phyloP scores from a whole-genome alignment of 2,888 invertebrate genomes.

The Octodonta nipae region DNA sequence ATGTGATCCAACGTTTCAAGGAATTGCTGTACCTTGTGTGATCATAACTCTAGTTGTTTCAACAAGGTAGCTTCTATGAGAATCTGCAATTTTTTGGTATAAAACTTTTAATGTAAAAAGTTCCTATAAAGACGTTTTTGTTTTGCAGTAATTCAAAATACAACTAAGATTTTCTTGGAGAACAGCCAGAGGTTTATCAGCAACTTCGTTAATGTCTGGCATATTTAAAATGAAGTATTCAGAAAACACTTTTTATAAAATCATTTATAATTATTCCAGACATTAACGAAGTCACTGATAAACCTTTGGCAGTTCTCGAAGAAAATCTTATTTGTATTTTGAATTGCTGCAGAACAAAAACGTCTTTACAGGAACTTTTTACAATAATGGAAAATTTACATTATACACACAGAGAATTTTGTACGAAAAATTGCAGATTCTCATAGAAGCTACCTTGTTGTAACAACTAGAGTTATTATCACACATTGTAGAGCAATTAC shows the following conservation, averaged over 20 bases:
- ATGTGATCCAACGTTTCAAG: conserved; percentile 77
- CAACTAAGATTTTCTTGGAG: too few species aligned
- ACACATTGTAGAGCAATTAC: conserved; percentile 71
- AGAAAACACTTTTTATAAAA: too few species aligned
- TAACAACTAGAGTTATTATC: conserved; percentile 71
- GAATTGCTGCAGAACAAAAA: conserved; percentile 8
- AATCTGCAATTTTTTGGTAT: conserved; percentile 72
- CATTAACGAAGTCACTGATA: too few species aligned
- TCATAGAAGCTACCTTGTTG: too few species aligned
- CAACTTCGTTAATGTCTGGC: too few species aligned
- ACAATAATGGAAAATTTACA: conserved; percentile 92
- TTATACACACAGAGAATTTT: conserved; percentile 29
- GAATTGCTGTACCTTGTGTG: conserved; percentile 74
- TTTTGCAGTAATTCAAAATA: conserved; percentile 10
- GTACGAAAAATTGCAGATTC: too few species aligned
- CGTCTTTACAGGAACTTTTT: conserved; percentile 74
- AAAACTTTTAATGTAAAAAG: conserved; percentile 68
- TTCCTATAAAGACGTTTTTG: conserved; percentile 57
- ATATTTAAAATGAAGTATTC: too few species aligned
- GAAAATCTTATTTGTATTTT: too few species aligned
- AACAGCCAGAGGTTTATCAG: too few species aligned
- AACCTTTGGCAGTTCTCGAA: too few species aligned
- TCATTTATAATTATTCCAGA: too few species aligned
- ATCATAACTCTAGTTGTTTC: conserved; percentile 72
- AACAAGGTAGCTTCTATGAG: too few species aligned